Evolutionary conservation across 1,140 invertebrate genomes (phyloP).

Genomic region (Araneus ventricosus): DNA sequence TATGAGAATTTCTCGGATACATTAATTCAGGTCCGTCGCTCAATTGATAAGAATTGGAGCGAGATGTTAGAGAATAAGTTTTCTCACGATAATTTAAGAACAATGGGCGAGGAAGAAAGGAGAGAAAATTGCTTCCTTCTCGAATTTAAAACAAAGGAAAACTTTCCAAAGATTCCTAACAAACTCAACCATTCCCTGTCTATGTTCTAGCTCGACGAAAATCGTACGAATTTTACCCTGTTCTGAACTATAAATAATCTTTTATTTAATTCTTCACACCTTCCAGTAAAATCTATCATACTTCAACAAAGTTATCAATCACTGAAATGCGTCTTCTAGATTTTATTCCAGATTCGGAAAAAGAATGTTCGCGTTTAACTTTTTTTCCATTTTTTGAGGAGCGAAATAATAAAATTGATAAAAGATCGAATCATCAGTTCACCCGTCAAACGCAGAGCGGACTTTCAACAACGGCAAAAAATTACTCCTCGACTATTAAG

Average conservation of each 20-base stretch:
- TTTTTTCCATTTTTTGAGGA: background rate
- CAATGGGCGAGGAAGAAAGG: background rate
- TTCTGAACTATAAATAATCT: background rate
- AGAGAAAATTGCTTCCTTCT: background rate
- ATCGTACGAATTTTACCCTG: background rate
- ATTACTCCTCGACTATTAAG: background rate
- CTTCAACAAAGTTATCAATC: background rate
- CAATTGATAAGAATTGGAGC: background rate
- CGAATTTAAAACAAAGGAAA: background rate
- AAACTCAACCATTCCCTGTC: background rate
- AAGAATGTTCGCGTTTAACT: too few relatives aligned
- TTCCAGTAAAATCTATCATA: background rate
- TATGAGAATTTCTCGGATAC: too few relatives aligned
- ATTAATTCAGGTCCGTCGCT: too few relatives aligned
- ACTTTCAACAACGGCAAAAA: background rate
- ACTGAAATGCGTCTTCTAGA: background rate
- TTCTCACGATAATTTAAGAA: background rate
- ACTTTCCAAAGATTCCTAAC: background rate
- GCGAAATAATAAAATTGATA: slow-evolving; percentile 11
- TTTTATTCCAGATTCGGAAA: background rate
- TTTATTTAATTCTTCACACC: background rate
- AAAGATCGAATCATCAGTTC: background rate
- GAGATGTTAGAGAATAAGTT: background rate
- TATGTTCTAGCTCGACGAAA: background rate
- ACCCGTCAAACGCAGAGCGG: background rate